Evolutionary conservation across 1,140 invertebrate genomes (phyloP).

Genomic region (Glossosoma conforme): DNA sequence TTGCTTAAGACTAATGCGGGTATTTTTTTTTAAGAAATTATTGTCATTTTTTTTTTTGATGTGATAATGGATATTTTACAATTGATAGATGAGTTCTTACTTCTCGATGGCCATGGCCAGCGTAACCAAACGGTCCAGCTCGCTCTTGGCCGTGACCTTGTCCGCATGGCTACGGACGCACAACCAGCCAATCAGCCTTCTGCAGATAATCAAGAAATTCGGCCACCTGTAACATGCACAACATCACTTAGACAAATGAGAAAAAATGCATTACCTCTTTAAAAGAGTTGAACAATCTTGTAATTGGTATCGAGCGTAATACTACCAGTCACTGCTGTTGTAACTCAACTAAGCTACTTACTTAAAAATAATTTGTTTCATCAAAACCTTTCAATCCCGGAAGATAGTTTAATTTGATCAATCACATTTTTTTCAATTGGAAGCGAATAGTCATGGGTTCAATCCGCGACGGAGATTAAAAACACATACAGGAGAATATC

Average conservation of each 20-base stretch:
- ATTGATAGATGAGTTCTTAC: conserved; percentile 8
- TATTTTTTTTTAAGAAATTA: not conserved
- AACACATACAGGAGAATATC: too few species aligned
- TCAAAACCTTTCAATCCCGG: not conserved
- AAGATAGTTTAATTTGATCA: not conserved
- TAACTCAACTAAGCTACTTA: not conserved
- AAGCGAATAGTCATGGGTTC: too few species aligned
- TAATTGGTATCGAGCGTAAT: not conserved
- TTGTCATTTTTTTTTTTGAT: not conserved
- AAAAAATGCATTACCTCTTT: not conserved
- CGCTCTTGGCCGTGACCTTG: conserved; percentile 3
- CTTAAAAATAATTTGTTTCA: not conserved
- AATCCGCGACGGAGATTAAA: too few species aligned
- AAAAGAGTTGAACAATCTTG: not conserved
- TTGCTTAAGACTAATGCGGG: too few species aligned
- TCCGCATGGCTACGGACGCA: conserved; percentile 12
- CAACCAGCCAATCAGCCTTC: conserved; percentile 14
- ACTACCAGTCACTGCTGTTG: not conserved
- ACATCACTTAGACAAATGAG: too few species aligned
- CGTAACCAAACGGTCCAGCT: conserved; percentile 16
- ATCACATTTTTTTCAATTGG: too few species aligned
- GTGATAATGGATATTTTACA: too few species aligned
- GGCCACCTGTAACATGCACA: too few species aligned
- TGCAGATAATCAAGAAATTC: conserved; percentile 19
- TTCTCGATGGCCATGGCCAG: conserved; percentile 16